Base-by-base conservation (phyloP, 2,797 vertebrate genomes). In the Tinamus major region DNA sequence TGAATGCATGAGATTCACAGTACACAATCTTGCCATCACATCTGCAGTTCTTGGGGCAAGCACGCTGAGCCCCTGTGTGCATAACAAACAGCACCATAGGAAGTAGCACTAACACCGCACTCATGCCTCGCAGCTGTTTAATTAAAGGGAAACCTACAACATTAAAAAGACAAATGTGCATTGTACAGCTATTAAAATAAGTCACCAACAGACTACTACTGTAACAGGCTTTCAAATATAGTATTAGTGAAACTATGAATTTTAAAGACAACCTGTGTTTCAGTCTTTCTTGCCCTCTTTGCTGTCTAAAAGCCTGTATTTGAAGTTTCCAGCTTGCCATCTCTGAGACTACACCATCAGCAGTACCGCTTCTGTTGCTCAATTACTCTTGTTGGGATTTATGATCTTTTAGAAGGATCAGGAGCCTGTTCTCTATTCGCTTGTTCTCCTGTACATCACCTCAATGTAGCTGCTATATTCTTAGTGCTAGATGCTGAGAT, bases 11-110 rank as follows among this genome's bases (percentile, higher is more conserved):
- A 71, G 99, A 99, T 96, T 99, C 99, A 39, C 99, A 99, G 98
- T 99, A 99, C 72, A 99, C 99, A 89, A 99, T 99, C 98, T 99
- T 99, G 93, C 99, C 99, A 91, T 99, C 99, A 58, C 99, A 99
- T 96, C 99, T 98, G 97, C 99, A 99, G 98, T 97, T 99, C 97
- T 95, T 98, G 89, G 99, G 99, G 97, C 99, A 99, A 88, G 98
- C 98, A 87, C 99, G 98, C 97, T 99, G 99, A 64, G 99, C 98
- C 86, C 98, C 97, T 63, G 96, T 91, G 17, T 98, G 97, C 97
- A 97, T 96, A 14, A 97, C 98, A n/a, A 98, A 95, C 95, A 99
- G 97, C 97, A 97, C 95, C 42, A 94, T 92, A 13, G 97, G 96
- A 91, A 98, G 95, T 4, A 98, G 96, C 93, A 97, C 91, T 37